phyloP scores from a whole-genome alignment of 2,888 invertebrate species.

The Nephrotoma appendiculata region DNA sequence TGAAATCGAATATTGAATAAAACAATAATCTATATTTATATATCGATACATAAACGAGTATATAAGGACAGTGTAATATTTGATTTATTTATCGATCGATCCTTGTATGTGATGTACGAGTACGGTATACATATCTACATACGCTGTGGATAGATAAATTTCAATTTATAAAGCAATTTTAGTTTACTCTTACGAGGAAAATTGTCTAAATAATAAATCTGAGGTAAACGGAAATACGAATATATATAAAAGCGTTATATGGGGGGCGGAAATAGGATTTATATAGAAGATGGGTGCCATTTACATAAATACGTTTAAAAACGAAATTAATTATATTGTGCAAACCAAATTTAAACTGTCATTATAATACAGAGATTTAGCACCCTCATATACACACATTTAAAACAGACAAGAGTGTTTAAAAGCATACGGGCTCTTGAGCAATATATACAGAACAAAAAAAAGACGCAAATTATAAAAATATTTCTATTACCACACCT shows the following conservation, averaged over 20 bases:
- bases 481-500: not conserved
- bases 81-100: not conserved
- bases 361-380: not conserved
- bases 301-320: not conserved
- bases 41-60: not conserved
- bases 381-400: not conserved
- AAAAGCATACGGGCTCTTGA: not conserved
- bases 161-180: not conserved
- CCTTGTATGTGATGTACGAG: too few relatives aligned
- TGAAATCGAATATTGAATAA: not conserved
- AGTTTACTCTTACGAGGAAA: not conserved
- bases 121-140: too few relatives aligned
- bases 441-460: not conserved
- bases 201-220: not conserved
- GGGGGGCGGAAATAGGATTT: not conserved
- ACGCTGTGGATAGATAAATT: not conserved
- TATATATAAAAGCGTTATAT: not conserved
- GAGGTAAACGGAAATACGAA: not conserved
- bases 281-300: not conserved
- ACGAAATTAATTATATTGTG: too few relatives aligned
- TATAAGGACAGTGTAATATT: not conserved
- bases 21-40: not conserved
- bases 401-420: not conserved
- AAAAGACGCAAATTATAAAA: not conserved
- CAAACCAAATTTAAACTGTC: too few relatives aligned